phyloP scores from a whole-genome alignment of 2,888 invertebrate genomes.

The Dilophus febrilis region DNA sequence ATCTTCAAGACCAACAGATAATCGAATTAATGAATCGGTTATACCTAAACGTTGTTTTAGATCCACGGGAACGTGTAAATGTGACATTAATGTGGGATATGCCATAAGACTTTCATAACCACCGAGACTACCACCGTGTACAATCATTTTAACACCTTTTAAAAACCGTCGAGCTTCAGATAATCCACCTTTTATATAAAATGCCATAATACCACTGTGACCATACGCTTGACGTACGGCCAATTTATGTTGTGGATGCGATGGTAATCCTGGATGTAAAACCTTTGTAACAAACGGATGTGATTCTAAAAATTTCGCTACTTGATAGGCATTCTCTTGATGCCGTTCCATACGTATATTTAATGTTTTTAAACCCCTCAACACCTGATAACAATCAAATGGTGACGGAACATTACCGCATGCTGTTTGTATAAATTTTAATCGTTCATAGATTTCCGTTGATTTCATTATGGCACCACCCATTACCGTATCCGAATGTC shows the following conservation, averaged over 20 bases:
- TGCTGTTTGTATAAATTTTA: constrained; percentile 60
- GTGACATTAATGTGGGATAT: too few relatives aligned
- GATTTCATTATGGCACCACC: constrained; percentile 66
- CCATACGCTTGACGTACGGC: constrained; percentile 57
- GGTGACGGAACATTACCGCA: constrained; percentile 84
- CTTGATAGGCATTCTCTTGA: constrained; percentile 52
- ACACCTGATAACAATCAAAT: constrained; percentile 88
- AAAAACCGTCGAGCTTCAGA: too few relatives aligned
- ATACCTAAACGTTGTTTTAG: too few relatives aligned
- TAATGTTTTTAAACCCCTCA: constrained; percentile 84
- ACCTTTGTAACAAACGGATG: constrained; percentile 69
- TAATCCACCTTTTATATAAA: too few relatives aligned
- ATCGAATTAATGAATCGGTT: too few relatives aligned
- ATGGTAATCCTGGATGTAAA: constrained; percentile 66
- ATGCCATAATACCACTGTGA: too few relatives aligned
- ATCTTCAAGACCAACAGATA: too few relatives aligned
- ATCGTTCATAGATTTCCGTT: constrained; percentile 46
- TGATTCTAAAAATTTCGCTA: constrained; percentile 65
- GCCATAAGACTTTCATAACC: too few relatives aligned
- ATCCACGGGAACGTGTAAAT: too few relatives aligned
- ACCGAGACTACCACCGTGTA: too few relatives aligned
- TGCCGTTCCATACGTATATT: constrained; percentile 83
- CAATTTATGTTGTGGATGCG: constrained; percentile 82
- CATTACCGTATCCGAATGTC: constrained; percentile 95
- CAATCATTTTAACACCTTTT: too few relatives aligned